Conservation (phyloP, 2,113 vertebrate genomes). For the Nothoprocta pentlandii region DNA sequence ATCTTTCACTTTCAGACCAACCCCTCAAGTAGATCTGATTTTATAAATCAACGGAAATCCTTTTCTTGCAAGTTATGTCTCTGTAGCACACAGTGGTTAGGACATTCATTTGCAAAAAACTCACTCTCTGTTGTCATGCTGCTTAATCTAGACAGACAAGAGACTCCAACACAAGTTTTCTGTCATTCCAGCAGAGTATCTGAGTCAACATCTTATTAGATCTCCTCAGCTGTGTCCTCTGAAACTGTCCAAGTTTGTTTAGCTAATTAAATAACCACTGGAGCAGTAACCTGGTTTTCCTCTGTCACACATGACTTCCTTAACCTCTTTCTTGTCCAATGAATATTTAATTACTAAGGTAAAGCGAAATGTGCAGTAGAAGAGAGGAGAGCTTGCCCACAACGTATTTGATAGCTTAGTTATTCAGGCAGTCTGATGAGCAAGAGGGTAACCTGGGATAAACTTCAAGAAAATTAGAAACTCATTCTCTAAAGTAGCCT, state of each 20-base stretch:
- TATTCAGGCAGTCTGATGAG: background rate
- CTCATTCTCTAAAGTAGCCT: background rate
- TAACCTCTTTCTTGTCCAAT: constrained; percentile 52
- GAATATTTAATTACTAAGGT: constrained; percentile 50
- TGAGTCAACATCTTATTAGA: background rate
- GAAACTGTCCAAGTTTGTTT: constrained; percentile 31
- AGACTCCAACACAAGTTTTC: background rate
- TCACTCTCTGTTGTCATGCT: background rate
- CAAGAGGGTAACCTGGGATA: background rate
- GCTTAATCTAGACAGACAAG: background rate
- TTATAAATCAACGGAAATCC: background rate
- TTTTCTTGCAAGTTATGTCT: background rate
- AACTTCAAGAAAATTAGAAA: background rate
- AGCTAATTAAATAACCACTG: constrained; percentile 44
- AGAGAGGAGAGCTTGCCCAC: background rate
- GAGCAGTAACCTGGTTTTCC: constrained; percentile 35
- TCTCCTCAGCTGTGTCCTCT: constrained; percentile 3
- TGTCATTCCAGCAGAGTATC: background rate
- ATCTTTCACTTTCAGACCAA: background rate
- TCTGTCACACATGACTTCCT: constrained; percentile 22
- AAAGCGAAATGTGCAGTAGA: constrained; percentile 24
- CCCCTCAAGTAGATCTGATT: background rate
- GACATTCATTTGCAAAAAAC: background rate
- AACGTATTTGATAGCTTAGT: background rate
- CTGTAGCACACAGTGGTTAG: background rate